Evolutionary conservation across 2,113 vertebrate genomes (phyloP).

Genomic region (Phalacrocorax carbo): DNA sequence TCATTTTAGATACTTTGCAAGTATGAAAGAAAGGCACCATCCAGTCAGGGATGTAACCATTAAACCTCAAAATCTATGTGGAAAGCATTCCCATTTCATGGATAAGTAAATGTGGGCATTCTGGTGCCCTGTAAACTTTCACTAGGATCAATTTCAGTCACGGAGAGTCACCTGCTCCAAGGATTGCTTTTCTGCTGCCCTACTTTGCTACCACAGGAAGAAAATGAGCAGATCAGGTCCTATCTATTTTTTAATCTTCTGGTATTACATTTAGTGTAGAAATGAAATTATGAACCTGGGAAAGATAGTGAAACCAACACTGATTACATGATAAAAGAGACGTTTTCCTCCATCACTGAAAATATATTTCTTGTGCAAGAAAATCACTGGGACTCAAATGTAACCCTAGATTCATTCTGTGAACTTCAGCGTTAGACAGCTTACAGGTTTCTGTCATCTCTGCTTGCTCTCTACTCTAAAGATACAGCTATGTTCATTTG

Average conservation of each 20-base stretch:
- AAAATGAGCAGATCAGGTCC: neutral
- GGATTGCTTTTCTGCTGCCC: neutral
- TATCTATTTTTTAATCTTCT: neutral
- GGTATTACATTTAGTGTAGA: neutral
- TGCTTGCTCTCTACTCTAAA: neutral
- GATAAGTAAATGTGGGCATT: neutral
- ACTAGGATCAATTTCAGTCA: neutral
- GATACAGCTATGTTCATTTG: neutral
- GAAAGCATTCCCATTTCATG: neutral
- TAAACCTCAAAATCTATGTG: neutral
- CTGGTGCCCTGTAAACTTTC: neutral
- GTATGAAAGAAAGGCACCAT: neutral
- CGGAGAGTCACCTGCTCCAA: neutral
- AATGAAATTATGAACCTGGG: neutral
- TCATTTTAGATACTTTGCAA: neutral
- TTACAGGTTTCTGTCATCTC: neutral
- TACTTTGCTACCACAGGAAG: neutral
- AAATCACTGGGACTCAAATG: neutral
- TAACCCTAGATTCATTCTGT: neutral
- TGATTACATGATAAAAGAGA: neutral
- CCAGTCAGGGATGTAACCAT: neutral
- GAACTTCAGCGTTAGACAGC: neutral
- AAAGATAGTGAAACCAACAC: neutral
- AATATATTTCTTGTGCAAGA: neutral
- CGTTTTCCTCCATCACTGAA: neutral